Evolutionary conservation across 2,797 vertebrate genomes (phyloP), one percentile per base, ranked within the genome.

Genomic region (Pangasius macronema): DNA sequence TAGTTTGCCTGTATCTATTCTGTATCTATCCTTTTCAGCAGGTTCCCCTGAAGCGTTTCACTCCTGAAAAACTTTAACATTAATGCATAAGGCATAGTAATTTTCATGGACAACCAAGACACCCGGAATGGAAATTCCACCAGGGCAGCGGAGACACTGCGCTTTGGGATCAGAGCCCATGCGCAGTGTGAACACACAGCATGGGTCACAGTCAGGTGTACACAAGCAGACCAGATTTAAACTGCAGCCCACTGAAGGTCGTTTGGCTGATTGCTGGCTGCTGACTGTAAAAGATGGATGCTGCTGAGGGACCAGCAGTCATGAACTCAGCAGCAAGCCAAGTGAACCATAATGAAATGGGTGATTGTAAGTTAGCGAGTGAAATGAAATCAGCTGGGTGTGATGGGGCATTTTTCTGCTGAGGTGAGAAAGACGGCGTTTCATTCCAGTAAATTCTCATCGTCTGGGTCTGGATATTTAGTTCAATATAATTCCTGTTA

Each of bases 181-280:
- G 68, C 49, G 68, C 59, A 9, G 73, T 49, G 49, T 24, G 73
- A 83, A 75, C 22, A 75, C 46, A 82, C 88, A 81, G 55, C 86
- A 72, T 75, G 75, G 70, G 73, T 67, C 82, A 63, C 27, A 89
- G 73, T 84, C 87, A 88, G 86, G 27, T 63, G 65, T 68, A 83
- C 46, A 88, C 70, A 67, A 79, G 59, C 83, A 75, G 27, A n/a
- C 57, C 84, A 82, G 46, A 81, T 70, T 22, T 14, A 11, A 83
- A 82, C 42, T 76, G 42, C 57, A 77, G 72, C 73, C 55, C 65
- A 33, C 86, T 85, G 72, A 85, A 87, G 87, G 85, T 88, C 85
- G 85, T 67, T 72, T 59, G 61, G 59, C 57, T 89, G 86, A 87
- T 83, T 86, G 87, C 86, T 88, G 70, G 39, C 84, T 84, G 84